Evolutionary conservation across 1,140 invertebrate species (phyloP).

Genomic region (Nephila pilipes): DNA sequence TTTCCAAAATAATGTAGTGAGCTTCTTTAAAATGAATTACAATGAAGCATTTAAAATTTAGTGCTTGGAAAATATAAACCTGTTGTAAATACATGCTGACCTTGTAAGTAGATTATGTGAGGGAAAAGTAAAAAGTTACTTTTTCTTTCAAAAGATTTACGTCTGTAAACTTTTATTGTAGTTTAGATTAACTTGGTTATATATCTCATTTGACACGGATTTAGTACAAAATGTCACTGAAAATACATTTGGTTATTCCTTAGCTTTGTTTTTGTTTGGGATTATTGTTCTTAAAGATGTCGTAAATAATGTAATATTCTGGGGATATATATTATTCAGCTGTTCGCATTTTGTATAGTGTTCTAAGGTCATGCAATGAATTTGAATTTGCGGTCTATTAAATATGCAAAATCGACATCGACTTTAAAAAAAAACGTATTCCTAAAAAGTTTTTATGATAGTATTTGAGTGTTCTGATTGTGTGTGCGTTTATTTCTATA

Average conservation of each 20-base stretch:
- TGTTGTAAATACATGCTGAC: constrained; percentile 51
- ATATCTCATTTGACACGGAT: constrained; percentile 49
- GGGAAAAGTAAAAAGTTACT: constrained; percentile 37
- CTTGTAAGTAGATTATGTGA: constrained; percentile 36
- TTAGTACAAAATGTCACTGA: not conserved
- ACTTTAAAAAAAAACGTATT: no score
- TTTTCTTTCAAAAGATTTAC: constrained; percentile 48
- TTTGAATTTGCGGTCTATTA: not conserved
- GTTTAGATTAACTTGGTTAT: constrained; percentile 24
- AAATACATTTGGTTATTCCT: constrained; percentile 3
- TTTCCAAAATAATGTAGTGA: constrained; percentile 44
- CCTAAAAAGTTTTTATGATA: no score
- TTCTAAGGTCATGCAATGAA: not conserved
- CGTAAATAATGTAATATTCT: constrained; percentile 11
- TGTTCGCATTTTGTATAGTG: not conserved
- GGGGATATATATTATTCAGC: not conserved
- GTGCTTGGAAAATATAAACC: constrained; percentile 4
- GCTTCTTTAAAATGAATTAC: constrained; percentile 53
- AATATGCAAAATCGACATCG: no score
- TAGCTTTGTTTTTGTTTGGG: not conserved
- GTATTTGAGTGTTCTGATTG: no score
- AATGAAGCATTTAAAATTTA: constrained; percentile 44
- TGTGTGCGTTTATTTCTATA: no score
- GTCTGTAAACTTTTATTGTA: constrained; percentile 20
- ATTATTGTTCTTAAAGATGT: constrained; percentile 40